phyloP scores from a whole-genome alignment of 2,797 vertebrate species.

The Lutjanus campechanus region DNA sequence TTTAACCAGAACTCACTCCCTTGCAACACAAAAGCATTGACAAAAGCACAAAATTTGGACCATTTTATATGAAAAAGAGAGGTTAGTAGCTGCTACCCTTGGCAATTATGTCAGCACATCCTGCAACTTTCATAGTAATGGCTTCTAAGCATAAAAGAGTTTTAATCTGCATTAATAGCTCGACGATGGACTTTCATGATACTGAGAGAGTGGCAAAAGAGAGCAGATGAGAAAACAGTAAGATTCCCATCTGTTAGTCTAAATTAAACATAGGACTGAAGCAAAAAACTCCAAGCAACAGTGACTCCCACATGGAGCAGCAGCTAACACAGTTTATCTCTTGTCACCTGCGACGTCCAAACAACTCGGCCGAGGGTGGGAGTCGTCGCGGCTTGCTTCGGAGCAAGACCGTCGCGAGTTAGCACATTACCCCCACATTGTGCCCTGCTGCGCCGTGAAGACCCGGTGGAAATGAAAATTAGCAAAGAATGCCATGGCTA shows the following conservation, averaged over 20 bases:
- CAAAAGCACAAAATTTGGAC: background rate
- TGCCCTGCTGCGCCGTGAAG: background rate
- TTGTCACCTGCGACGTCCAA: background rate
- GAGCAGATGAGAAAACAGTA: background rate
- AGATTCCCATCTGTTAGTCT: background rate
- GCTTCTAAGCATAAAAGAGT: background rate
- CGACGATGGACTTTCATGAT: background rate
- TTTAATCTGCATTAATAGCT: background rate
- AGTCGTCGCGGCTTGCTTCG: background rate
- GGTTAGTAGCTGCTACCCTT: background rate
- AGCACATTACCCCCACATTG: background rate
- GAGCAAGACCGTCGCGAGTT: background rate
- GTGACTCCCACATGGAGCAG: background rate
- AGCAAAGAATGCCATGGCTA: background rate
- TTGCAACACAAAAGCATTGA: background rate
- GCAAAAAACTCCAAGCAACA: slow-evolving; percentile 2
- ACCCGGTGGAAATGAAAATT: background rate
- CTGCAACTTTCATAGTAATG: background rate
- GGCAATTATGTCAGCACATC: background rate
- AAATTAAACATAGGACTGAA: slow-evolving; percentile 11
- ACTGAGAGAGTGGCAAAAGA: background rate
- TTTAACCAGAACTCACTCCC: background rate
- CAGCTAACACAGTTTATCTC: background rate
- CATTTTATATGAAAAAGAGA: background rate
- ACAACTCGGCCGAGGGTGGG: background rate